These are phyloP conservation scores for Nothoprocta perdicaria DNA, from an alignment of 2,113 vertebrate species.

Conservation along the genomic window DNA sequence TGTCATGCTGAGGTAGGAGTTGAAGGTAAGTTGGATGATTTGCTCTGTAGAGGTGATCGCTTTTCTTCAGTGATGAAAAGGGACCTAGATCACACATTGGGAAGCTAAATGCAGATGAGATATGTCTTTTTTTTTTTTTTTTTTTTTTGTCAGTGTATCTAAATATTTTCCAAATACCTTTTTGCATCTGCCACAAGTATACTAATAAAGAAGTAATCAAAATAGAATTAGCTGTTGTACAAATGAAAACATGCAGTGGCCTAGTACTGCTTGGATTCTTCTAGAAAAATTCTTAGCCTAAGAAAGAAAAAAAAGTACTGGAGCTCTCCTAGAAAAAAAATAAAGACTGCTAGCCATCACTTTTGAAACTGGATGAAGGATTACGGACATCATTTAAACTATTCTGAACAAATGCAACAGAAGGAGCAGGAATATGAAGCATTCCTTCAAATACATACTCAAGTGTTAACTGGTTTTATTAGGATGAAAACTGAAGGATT, in stretches of 20 bases:
- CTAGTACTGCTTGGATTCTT: fast-evolving
- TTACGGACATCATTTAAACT: neutral
- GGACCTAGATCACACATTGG: neutral
- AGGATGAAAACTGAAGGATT: neutral
- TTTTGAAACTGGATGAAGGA: neutral
- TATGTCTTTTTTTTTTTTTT: neutral
- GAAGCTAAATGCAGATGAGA: neutral
- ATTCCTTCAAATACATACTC: neutral
- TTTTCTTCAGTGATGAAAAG: neutral
- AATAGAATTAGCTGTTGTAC: neutral
- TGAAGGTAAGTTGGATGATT: neutral
- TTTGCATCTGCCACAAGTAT: neutral
- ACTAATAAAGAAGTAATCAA: neutral
- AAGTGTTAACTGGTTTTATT: neutral
- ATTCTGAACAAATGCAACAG: neutral
- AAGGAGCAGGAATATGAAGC: neutral
- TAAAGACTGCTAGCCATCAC: neutral
- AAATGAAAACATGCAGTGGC: neutral
- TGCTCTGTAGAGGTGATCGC: neutral
- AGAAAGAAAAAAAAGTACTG: neutral
- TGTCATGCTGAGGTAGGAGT: neutral
- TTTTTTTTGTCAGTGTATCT: neutral
- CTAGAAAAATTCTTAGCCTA: neutral
- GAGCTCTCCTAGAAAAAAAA: neutral
- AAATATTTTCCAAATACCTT: neutral